Base-by-base conservation (phyloP, 2,797 vertebrate genomes). In the Phrynocephalus forsythii region DNA sequence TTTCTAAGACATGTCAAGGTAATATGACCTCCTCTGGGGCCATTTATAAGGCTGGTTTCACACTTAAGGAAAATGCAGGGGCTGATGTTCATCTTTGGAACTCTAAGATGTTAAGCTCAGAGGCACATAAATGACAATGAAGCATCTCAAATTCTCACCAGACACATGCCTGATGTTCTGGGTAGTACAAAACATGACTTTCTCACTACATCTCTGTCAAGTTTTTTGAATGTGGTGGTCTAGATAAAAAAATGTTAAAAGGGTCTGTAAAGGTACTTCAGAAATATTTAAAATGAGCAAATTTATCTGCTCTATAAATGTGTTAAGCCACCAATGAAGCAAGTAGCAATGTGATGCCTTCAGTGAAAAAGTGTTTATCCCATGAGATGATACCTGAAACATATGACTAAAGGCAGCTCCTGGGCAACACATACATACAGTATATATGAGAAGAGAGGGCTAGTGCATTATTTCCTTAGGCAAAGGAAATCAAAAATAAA, bases 401-500 rank as follows among this genome's bases (percentile, higher is more conserved):
- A 80, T 66, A 73, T 76, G 81, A 77, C 76, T 67, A 30, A 15
- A 73, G 30, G 86, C 44, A 85, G 89, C 81, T 82, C 72, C 2
- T 87, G 87, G 44, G 66, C 76, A 68, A 82, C 69, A 30, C 80
- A 44, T 44, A 44, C 38, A 44, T 44, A 44, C 38, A 44, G 38
- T 44, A 90, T 78, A 26, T 80, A 28, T 87, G 91, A 84, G 50
- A 71, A 44, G 85, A 11, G n/a, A 91, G 84, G 50, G 0, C 16
- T 83, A 6, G 82, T 13, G 22, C 33, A 85, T 56, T 56, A 56
- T 56, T 56, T 56, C 52, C 52, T 56, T 6, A 22, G 24, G 18
- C 30, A 0, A 60, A 50, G 9, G 68, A 89, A 0, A 79, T 30
- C 18, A 60, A 0, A 87, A 89, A 60, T 6, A 0, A 0, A 66